phyloP scores from a whole-genome alignment of 2,113 vertebrate species.

The Sorex araneus region DNA sequence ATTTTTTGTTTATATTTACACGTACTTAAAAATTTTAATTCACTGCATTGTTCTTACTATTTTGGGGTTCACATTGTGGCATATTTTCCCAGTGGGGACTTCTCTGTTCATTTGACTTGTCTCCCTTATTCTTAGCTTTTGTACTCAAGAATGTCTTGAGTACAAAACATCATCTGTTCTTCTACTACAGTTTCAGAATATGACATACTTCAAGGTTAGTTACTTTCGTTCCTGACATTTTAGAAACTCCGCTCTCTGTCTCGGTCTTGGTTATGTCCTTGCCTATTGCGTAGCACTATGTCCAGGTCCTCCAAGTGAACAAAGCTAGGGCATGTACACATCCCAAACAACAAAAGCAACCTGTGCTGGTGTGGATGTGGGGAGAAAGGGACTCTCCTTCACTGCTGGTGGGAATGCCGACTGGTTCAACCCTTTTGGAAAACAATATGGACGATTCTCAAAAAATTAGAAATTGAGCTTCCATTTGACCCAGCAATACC shows the following conservation, averaged over 20 bases:
- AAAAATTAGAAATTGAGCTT: too few species aligned
- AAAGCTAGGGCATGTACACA: not conserved
- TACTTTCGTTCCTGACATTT: constrained; percentile 37
- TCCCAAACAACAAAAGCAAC: too few species aligned
- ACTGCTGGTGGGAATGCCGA: too few species aligned
- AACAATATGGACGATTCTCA: too few species aligned
- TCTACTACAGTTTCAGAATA: not conserved
- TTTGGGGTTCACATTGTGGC: constrained; percentile 13
- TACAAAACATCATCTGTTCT: constrained; percentile 29
- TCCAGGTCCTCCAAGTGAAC: not conserved
- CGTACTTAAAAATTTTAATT: not conserved
- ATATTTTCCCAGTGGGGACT: not conserved
- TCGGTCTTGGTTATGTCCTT: not conserved
- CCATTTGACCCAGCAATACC: too few species aligned
- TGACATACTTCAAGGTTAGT: constrained; percentile 1
- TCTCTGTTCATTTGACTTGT: too few species aligned
- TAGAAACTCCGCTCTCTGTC: constrained; percentile 32
- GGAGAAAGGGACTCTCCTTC: too few species aligned
- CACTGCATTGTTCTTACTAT: constrained; percentile 5
- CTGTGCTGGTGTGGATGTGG: too few species aligned
- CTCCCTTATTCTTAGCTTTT: constrained; percentile 39
- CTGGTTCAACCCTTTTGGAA: too few species aligned
- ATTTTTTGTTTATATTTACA: constrained; percentile 1
- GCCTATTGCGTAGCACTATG: not conserved
- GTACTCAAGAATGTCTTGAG: constrained; percentile 1